Evolutionary conservation across 64 coral and sea anemone genomes (phyloP), one percentile per base, ranked within the genome.

Genomic region (Pocillopora damicornis): DNA sequence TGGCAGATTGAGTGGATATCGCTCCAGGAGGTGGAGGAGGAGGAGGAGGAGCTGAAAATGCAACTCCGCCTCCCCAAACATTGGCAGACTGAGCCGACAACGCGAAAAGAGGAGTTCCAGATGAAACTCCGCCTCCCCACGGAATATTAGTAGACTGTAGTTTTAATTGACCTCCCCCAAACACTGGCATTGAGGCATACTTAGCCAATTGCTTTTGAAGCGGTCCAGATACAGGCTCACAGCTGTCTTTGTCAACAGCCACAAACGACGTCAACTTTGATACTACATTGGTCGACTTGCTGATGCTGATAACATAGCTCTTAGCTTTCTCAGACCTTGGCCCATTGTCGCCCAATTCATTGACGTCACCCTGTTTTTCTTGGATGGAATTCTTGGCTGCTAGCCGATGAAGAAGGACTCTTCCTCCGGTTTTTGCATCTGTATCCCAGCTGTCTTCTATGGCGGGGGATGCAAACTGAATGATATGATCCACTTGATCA

Each of bases 371-470:
- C 11, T 93, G 79, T 13, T 87, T 79, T 86, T 78, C 88, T 76
- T 87, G 73, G 65, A 94, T 94, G 45, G 64, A 90, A 75, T 16
- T 86, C 72, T 94, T 94, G 9, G 92, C 92, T 74, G 92, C 92
- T 34, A 94, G 42, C 26, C 80, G 17, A 76, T 94, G 92, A 30
- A 94, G 80, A 42, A 86, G 78, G 6, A 65, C 74, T 60, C 36
- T 30, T 26, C 16, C 36, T 15, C 65, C 35, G 15, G 58, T 42
- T 25, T 68, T 35, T 30, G 42, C 20, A 60, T 26, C 77, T 14
- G 10, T 6, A 3, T 11, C 4, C 10, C 30, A 59, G 34, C 16
- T 35, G 59, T 67, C 42, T 80, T 60, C 59, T 8, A 83, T 4
- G 18, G n/a, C 6, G 2, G 77, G 57, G 26, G 58, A 30, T 59